Evolutionary conservation across 2,888 invertebrate genomes (phyloP), one percentile per base, ranked within the genome.

Genomic region (Acanthosepion lycidas): DNA sequence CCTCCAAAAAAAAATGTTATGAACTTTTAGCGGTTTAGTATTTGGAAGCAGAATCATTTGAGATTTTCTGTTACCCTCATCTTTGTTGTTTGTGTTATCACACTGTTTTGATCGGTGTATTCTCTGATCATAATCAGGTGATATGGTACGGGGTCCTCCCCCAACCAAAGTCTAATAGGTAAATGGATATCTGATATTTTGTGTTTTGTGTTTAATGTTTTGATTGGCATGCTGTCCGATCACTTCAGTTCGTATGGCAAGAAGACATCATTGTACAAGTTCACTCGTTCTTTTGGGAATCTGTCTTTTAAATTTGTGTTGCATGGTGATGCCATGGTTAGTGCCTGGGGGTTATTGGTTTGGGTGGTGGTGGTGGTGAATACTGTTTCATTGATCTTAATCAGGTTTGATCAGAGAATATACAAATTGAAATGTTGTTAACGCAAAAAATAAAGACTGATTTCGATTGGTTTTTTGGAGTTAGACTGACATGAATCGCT

Each of bases 71-170:
- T 59, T 59, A 26, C 20, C 59, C 26, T 59, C 59, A 59, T 59
- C n/a, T 78, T 78, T 78, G 78, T 78, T 78, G 78, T 78, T 78
- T n/a, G 78, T 78, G 78, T 78, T 78, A 78, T 78, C 78, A 33
- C 78, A 78, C 78, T 78, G n/a, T 78, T 78, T 78, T 78, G n/a
- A 78, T 78, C 59, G 23, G 59, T 59, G 59, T 59, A 59, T 59
- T 59, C 59, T 59, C 59, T 59, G 59, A 59, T 59, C 59, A 59
- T 59, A 20, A 59, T 59, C 59, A 59, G 59, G 59, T 59, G 59
- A 59, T 59, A 59, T 23, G 59, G 59, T 59, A 20, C 2, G 59
- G 59, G 59, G 59, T 59, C 59, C 6, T 59, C 59, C 55, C 23
- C 59, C 59, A 59, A 23, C 59, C 59, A 59, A 6, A 23, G 59